A percentile compares a stretch with the other conserved stretches of the same genome.
phyloP scores from a whole-genome alignment of 1,140 invertebrate species.

The Atta colombica region DNA sequence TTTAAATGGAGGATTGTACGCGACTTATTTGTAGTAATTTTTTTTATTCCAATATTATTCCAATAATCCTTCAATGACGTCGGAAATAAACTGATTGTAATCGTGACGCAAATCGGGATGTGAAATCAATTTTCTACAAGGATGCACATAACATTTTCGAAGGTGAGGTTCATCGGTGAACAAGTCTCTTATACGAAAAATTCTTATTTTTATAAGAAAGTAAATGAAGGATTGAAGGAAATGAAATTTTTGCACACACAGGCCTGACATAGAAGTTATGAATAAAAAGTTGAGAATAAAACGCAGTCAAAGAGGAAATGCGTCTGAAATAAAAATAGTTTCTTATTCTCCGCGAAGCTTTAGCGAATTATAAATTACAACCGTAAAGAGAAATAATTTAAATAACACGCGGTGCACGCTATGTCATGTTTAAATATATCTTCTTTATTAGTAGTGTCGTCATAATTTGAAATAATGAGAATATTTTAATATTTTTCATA shows the following conservation, averaged over 20 bases:
- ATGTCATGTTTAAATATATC: neutral
- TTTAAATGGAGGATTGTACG: neutral
- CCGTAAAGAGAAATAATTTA: neutral
- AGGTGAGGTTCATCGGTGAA: neutral
- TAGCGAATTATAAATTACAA: neutral
- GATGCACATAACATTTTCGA: neutral
- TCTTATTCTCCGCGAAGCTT: neutral
- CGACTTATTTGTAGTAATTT: neutral
- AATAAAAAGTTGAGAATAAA: neutral
- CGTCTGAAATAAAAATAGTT: neutral
- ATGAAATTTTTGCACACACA: constrained; percentile 32
- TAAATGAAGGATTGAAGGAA: neutral
- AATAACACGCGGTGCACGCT: neutral
- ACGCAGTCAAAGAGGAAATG: neutral
- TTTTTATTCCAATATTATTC: neutral
- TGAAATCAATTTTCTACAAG: constrained; percentile 6
- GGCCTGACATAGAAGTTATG: constrained; percentile 4
- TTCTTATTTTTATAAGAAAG: neutral
- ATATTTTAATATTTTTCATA: neutral
- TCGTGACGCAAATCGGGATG: constrained; percentile 2
- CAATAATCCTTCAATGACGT: constrained; percentile 4
- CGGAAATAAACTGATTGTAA: constrained; percentile 10
- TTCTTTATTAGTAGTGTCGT: neutral
- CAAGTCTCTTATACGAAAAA: neutral
- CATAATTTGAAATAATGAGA: neutral